Conservation (phyloP, 64 coral and sea anemone genomes). For the Catalaphyllia jardinei region DNA sequence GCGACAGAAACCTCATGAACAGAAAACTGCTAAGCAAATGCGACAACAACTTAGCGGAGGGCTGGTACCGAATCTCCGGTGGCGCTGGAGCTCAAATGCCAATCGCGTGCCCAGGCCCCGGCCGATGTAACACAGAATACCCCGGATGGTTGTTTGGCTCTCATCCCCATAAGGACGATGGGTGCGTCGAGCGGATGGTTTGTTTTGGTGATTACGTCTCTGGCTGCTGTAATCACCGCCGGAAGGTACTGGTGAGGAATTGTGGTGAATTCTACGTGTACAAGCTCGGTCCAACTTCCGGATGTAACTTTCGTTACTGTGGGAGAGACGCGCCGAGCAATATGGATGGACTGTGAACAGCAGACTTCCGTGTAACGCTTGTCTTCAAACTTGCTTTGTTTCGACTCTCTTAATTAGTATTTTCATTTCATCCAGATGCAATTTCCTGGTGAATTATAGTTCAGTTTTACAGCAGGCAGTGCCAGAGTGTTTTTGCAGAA, state of each 20-base stretch:
- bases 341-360: conserved; percentile 16
- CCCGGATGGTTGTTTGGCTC: conserved; percentile 85
- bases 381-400: background rate
- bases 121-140: conserved; percentile 66
- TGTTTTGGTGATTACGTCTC: conserved; percentile 71
- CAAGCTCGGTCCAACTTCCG: conserved; percentile 57
- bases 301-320: conserved; percentile 76
- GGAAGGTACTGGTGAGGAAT: conserved; percentile 74
- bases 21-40: conserved; percentile 58
- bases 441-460: no score
- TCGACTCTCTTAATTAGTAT: background rate
- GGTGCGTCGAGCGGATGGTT: conserved; percentile 65
- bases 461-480: no score
- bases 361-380: background rate
- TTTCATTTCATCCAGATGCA: background rate
- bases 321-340: conserved; percentile 11
- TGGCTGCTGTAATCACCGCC: conserved; percentile 59
- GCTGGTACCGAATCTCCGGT: conserved; percentile 85
- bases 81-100: conserved; percentile 74
- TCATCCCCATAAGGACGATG: conserved; percentile 74
- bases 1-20: conserved; percentile 56
- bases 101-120: conserved; percentile 23
- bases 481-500: no score
- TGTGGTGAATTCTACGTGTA: conserved; percentile 89
- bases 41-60: conserved; percentile 81